Conservation (phyloP, 2,113 vertebrate species). For the Sialia sialis region DNA sequence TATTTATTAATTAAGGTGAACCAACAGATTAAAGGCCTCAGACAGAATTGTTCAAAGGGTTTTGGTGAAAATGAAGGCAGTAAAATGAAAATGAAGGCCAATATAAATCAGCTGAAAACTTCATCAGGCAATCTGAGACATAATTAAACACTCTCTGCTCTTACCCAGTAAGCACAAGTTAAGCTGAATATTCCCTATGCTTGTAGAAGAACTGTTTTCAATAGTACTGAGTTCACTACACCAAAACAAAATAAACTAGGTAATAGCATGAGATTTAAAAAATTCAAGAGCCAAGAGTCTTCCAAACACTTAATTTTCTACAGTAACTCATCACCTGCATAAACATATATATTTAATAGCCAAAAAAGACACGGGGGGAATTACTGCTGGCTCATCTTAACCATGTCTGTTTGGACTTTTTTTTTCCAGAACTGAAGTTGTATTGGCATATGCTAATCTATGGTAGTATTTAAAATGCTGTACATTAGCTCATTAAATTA, state of each 20-base stretch:
- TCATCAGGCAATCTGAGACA: background rate
- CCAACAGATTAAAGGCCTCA: background rate
- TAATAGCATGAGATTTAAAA: background rate
- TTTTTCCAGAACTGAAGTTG: background rate
- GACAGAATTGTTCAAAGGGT: background rate
- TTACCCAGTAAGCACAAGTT: background rate
- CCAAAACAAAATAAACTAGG: background rate
- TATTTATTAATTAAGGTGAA: background rate
- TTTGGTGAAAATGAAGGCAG: background rate
- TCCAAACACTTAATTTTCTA: background rate
- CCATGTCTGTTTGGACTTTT: background rate
- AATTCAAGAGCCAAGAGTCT: background rate
- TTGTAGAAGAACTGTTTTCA: background rate
- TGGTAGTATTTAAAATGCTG: background rate
- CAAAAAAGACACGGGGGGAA: background rate
- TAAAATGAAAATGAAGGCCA: no score
- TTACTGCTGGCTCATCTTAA: background rate
- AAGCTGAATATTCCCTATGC: background rate
- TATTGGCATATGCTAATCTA: background rate
- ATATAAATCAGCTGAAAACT: background rate
- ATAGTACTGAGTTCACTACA: background rate
- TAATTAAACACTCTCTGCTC: background rate
- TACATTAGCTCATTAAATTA: background rate
- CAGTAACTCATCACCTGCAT: background rate
- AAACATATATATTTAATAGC: background rate